These are phyloP conservation scores for Hypselothyrea guttata DNA, from an alignment of 2,888 invertebrate species.

Conservation along the genomic window DNA sequence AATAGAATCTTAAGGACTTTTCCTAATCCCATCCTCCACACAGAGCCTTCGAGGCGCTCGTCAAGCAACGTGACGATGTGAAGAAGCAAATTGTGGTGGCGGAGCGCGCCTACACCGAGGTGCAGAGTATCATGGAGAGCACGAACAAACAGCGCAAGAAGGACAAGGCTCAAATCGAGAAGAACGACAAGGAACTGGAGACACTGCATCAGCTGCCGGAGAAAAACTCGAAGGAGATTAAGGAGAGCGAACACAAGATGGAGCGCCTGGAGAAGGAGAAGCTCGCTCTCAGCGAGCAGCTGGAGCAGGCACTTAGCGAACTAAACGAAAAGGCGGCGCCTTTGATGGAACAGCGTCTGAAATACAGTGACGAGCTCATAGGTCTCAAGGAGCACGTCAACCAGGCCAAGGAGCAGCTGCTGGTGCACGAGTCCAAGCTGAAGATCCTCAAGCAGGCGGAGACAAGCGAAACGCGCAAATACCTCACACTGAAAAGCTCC, in stretches of 20 bases:
- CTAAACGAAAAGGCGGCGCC: slow-evolving; percentile 85
- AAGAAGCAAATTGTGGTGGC: slow-evolving; percentile 86
- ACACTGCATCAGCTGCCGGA: slow-evolving; percentile 87
- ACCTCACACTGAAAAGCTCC: slow-evolving; percentile 71
- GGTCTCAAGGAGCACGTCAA: slow-evolving; percentile 87
- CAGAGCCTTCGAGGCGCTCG: slow-evolving; percentile 85
- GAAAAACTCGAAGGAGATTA: slow-evolving; percentile 88
- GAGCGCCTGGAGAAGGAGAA: slow-evolving; percentile 84
- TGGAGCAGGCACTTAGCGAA: slow-evolving; percentile 85
- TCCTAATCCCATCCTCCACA: background rate
- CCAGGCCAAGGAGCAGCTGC: slow-evolving; percentile 85
- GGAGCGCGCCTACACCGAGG: slow-evolving; percentile 86
- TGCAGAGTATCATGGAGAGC: slow-evolving; percentile 87
- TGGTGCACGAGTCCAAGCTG: slow-evolving; percentile 88
- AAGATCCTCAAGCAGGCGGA: slow-evolving; percentile 86
- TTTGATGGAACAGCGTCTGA: slow-evolving; percentile 83
- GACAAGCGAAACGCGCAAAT: slow-evolving; percentile 79
- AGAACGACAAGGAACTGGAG: slow-evolving; percentile 87
- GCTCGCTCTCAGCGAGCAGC: slow-evolving; percentile 84
- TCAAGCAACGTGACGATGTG: slow-evolving; percentile 84
- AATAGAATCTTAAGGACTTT: background rate
- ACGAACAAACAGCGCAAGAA: slow-evolving; percentile 90
- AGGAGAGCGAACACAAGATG: slow-evolving; percentile 85
- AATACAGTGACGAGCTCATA: slow-evolving; percentile 85
- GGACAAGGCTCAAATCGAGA: slow-evolving; percentile 86